Evolutionary conservation across 30 jellyfish, hydroid and myxozoan genomes (phyloP).

Genomic region (Rhopilema esculentum): DNA sequence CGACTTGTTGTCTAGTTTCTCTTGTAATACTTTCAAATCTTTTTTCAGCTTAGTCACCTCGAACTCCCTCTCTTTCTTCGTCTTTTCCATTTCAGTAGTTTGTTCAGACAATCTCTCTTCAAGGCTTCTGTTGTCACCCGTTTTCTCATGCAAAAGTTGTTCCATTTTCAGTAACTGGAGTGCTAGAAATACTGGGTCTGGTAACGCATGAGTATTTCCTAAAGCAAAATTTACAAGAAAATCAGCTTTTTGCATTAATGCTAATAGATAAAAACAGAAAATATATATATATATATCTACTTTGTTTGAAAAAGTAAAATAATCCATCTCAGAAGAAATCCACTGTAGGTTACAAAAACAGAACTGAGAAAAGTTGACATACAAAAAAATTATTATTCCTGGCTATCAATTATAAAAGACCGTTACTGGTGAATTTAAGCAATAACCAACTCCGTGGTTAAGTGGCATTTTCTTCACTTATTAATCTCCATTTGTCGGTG

Average conservation of each 20-base stretch:
- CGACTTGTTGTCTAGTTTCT: constrained; percentile 74
- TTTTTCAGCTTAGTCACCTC: constrained; percentile 70
- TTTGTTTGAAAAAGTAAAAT: no score
- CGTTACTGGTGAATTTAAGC: no score
- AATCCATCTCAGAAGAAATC: no score
- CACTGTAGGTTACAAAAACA: no score
- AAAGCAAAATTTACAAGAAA: background rate
- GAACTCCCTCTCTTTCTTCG: constrained; percentile 71
- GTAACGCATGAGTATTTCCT: constrained; percentile 66
- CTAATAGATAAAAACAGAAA: no score
- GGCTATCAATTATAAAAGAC: no score
- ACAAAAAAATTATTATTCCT: no score
- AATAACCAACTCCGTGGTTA: no score
- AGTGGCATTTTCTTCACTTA: no score
- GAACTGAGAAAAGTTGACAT: no score
- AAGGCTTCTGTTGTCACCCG: constrained; percentile 33
- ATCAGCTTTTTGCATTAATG: background rate
- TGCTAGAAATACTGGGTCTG: constrained; percentile 84
- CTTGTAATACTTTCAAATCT: constrained; percentile 72
- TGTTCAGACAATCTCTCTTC: constrained; percentile 38
- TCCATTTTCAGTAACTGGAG: constrained; percentile 77
- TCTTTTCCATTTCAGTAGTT: constrained; percentile 67
- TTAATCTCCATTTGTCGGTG: no score
- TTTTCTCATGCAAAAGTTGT: constrained; percentile 59
- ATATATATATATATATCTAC: no score